Evolutionary conservation across 2,888 invertebrate species (phyloP).

Genomic region (Parnassius orleans): DNA sequence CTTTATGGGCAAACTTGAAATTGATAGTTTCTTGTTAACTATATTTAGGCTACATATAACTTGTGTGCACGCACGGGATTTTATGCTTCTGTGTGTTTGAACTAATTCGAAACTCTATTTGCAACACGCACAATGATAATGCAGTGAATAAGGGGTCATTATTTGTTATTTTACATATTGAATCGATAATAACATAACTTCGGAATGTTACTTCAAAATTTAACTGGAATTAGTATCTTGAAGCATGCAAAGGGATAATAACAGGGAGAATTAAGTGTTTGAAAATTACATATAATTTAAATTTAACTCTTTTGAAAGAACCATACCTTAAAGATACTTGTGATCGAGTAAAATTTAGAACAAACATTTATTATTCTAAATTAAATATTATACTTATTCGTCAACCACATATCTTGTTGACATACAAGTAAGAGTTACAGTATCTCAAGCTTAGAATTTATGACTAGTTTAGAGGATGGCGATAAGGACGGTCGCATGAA

Average conservation of each 20-base stretch:
- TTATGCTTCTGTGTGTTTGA: slow-evolving; percentile 57
- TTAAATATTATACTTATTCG: slow-evolving; percentile 11
- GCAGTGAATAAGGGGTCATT: slow-evolving; percentile 55
- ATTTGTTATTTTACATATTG: slow-evolving; percentile 56
- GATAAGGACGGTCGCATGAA: slow-evolving; percentile 77
- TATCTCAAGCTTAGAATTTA: slow-evolving; percentile 64
- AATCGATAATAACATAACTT: slow-evolving; percentile 61
- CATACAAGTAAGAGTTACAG: slow-evolving; percentile 54
- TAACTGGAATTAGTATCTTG: slow-evolving; percentile 66
- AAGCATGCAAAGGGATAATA: slow-evolving; percentile 59
- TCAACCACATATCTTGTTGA: slow-evolving; percentile 48
- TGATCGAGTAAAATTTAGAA: no score
- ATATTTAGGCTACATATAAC: slow-evolving; percentile 66
- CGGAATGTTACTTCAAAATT: slow-evolving; percentile 66
- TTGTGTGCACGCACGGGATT: slow-evolving; percentile 65
- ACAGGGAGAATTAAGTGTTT: slow-evolving; percentile 32
- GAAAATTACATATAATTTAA: no score
- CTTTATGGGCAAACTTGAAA: slow-evolving; percentile 72
- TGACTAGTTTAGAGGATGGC: slow-evolving; percentile 81
- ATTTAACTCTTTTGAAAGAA: no score
- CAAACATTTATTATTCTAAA: no score
- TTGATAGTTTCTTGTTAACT: slow-evolving; percentile 72
- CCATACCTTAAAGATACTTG: no score
- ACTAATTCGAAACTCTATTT: slow-evolving; percentile 51
- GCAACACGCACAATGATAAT: slow-evolving; percentile 67